Evolutionary conservation across 1,140 invertebrate genomes (phyloP), one percentile per base, ranked within the genome.

Genomic region (Aphaenogaster floridana): DNA sequence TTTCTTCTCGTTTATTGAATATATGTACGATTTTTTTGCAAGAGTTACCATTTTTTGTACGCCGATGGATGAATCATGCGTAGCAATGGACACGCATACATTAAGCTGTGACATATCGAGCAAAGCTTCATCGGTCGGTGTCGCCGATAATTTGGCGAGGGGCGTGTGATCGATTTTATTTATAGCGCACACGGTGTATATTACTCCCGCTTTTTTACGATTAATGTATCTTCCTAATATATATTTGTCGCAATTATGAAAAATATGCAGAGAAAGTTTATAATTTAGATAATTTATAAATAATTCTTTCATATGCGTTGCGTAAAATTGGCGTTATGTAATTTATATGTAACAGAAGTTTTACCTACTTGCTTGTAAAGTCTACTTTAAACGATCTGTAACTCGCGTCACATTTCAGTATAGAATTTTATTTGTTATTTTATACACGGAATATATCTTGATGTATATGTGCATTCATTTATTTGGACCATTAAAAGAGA

Each of bases 161-260:
- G 89, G 89, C 88, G 89, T 90, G 36, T 71, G 34, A 74, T 69
- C 48, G 74, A 88, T 76, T 88, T 79, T 63, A 42, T 87, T 78
- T 66, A 54, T 71, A 86, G 45, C 42, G 4, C 21, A 28, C 6
- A 5, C 11, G 2, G 0, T 17, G 8, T 45, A 48, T 28, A 36
- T 83, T 28, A n/a, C 7, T 52, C 17, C 21, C 1, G 1, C 3
- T 13, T 8, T 36, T 34, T 36, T 74, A 59, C 5, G n/a, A 13
- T 36, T 36, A 45, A n/a, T 17, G 3, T 74, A 6, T 61, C 8
- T 17, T 21, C 36, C 1, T 13, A 36, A 72, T 39, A 52, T 13
- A 21, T 13, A 21, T 54, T 52, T 42, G 34, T 39, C 2, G 5
- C 39, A 39, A 54, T 39, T 39, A 69, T 28, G 2, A 21, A 28